Base-by-base conservation (phyloP, 2,888 invertebrate genomes). In the Rambutsinella grinnellia region DNA sequence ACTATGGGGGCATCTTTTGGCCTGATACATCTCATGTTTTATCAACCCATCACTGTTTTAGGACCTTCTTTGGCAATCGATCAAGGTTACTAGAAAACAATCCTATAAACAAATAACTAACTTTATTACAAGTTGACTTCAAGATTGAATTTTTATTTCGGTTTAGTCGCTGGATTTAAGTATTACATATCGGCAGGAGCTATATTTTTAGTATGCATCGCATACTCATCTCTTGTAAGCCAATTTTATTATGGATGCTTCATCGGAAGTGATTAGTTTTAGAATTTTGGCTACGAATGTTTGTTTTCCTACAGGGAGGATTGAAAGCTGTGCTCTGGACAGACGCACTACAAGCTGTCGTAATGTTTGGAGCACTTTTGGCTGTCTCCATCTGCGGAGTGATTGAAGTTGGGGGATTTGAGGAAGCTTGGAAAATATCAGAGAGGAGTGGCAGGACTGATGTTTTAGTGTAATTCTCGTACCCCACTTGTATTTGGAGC, bases 151-250 rank as follows among this genome's bases (percentile, higher is more conserved):
- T 57, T 54, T 3, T 17, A 19, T 19, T 44, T n/a, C n/a, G n/a
- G n/a, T n/a, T n/a, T 36, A 79, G 81, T 79, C 61, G 79, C 81
- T 44, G 79, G 77, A 27, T 77, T 81, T 56, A 71, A 77, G 21
- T 75, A 79, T 51, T 63, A 61, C 26, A 74, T 79, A 19, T 79
- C 81, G 13, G 61, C 81, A 0, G 81, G 70, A 23, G 74, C 77
- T 10, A 81, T 81, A 62, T 81, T 81, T 56, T 27, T 81, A 2
- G 79, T 81, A n/a, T 81, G 81, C 28, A 79, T 81, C 49, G 71
- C 69, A 3, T 81, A 81, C 65, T 79, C 79, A 0, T 79, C 79
- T 1, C 21, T 80, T 54, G 80, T 78, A 70, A 65, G 62, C 13
- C 15, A 49, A 23, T 46, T 10, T 17, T 53, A 3, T 24, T 19